Evolutionary conservation across 1,140 invertebrate species (phyloP).

Genomic region (Scaptomyza montana): DNA sequence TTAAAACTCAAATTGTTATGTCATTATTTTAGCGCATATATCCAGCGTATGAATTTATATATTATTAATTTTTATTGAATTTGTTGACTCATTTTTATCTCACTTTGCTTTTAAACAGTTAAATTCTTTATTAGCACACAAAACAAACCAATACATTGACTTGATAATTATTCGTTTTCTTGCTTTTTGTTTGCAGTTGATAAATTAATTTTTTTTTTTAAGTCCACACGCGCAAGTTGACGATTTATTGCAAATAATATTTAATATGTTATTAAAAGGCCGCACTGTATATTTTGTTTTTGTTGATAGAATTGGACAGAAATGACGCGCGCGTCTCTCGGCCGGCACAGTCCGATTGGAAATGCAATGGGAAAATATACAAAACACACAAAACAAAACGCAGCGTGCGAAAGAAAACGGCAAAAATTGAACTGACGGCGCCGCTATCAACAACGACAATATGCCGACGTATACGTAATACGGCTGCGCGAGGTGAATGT

Average conservation of each 20-base stretch:
- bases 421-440: conserved; percentile 54
- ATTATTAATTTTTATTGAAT: conserved; percentile 6
- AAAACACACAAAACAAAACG: conserved; percentile 66
- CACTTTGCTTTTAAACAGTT: background rate
- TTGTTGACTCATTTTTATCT: conserved; percentile 6
- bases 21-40: background rate
- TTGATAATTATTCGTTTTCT: conserved; percentile 1
- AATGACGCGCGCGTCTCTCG: conserved; percentile 53
- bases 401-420: conserved; percentile 66
- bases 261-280: conserved; percentile 5
- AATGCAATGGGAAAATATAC: conserved; percentile 73
- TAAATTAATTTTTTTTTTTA: conserved; percentile 11
- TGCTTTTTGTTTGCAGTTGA: conserved; percentile 3
- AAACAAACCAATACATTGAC: conserved; percentile 27
- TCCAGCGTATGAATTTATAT: background rate
- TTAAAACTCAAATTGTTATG: background rate
- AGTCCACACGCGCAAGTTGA: background rate
- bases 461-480: conserved; percentile 72
- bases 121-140: conserved; percentile 10
- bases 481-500: conserved; percentile 7
- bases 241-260: conserved; percentile 7
- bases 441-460: conserved; percentile 32
- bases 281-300: conserved; percentile 1
- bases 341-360: conserved; percentile 61
- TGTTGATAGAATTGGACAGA: conserved; percentile 28